phyloP scores from a whole-genome alignment of 2,888 invertebrate genomes.

The Diarsia mendica region DNA sequence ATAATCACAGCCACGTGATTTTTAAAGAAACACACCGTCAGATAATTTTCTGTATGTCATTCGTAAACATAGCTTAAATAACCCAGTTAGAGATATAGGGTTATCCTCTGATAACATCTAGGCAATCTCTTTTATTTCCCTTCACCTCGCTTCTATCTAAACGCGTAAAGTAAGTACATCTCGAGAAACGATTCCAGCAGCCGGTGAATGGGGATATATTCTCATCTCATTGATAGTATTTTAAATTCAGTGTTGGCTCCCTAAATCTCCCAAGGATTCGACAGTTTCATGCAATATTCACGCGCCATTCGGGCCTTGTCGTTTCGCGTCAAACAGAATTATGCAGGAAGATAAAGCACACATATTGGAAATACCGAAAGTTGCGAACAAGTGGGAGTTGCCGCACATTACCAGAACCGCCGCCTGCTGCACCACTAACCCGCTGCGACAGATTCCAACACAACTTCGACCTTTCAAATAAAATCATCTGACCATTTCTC shows the following conservation, averaged over 20 bases:
- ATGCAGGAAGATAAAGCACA: conserved; percentile 64
- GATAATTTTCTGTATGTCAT: neutral
- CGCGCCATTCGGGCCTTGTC: conserved; percentile 61
- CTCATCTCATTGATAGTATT: conserved; percentile 66
- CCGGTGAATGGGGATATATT: conserved; percentile 63
- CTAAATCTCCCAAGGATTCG: conserved; percentile 68
- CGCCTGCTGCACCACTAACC: neutral
- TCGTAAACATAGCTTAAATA: conserved; percentile 1
- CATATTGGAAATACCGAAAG: conserved; percentile 67
- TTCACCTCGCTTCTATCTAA: conserved; percentile 23
- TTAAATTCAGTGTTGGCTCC: conserved; percentile 67
- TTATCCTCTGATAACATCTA: neutral
- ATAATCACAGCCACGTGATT: neutral
- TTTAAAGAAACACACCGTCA: neutral
- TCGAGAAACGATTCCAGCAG: conserved; percentile 49
- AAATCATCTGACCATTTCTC: conserved; percentile 15
- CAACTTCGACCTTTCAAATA: conserved; percentile 23
- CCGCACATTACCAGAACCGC: conserved; percentile 4
- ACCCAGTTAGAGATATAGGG: neutral
- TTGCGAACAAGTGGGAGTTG: conserved; percentile 52
- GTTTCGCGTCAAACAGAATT: conserved; percentile 65
- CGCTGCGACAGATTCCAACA: neutral
- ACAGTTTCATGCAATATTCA: conserved; percentile 71
- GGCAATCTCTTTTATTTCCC: conserved; percentile 4
- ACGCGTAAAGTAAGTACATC: conserved; percentile 25